Evolutionary conservation across 64 coral and sea anemone species (phyloP).

Genomic region (Montipora foliosa): DNA sequence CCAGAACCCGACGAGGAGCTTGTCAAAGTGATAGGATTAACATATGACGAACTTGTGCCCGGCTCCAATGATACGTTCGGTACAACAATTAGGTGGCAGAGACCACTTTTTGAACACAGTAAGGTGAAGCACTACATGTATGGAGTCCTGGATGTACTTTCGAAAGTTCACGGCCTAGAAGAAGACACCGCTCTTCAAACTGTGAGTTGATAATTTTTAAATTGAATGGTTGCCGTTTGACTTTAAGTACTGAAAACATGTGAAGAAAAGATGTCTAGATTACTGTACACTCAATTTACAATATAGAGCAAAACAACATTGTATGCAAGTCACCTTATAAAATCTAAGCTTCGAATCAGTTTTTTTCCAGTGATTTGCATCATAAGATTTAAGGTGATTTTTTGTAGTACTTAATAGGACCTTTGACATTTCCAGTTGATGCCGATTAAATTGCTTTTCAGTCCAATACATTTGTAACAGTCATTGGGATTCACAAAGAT

Average conservation of each 20-base stretch:
- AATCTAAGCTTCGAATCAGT: no score
- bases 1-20: constrained; percentile 16
- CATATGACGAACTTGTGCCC: background rate
- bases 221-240: no score
- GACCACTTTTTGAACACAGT: constrained; percentile 56
- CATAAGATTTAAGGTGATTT: background rate
- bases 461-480: constrained; percentile 1
- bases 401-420: background rate
- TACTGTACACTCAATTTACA: no score
- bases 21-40: constrained; percentile 28
- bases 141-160: background rate
- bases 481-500: background rate
- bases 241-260: no score
- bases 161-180: background rate
- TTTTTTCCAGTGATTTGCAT: background rate
- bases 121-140: constrained; percentile 41
- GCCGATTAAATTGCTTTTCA: background rate
- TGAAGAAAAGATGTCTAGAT: no score
- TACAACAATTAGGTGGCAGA: constrained; percentile 20
- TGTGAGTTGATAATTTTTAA: background rate
- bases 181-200: background rate
- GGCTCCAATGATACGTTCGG: constrained; percentile 17
- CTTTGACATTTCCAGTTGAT: background rate
- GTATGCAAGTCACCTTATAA: no score
- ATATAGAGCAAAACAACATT: no score